These are phyloP conservation scores for Apistogramma diplotaenia DNA, from an alignment of 2,113 vertebrate species.

Conservation along the genomic window DNA sequence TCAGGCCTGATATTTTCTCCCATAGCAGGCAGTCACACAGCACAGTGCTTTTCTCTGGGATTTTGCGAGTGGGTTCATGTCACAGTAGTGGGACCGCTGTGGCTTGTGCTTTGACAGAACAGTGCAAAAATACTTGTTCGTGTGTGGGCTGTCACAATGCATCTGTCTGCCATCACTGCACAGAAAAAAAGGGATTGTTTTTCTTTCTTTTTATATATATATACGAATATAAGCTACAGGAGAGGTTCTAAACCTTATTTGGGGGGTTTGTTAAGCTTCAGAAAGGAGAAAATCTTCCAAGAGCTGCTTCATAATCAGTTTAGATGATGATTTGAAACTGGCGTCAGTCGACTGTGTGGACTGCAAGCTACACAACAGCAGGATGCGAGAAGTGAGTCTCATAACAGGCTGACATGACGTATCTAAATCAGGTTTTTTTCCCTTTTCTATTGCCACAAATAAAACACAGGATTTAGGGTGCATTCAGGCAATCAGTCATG, in stretches of 20 bases:
- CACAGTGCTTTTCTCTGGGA: slow-evolving; percentile 23
- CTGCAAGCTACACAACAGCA: no score
- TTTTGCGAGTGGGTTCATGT: slow-evolving; percentile 31
- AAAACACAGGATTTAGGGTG: neutral
- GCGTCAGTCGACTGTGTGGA: no score
- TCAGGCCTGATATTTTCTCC: neutral
- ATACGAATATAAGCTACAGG: neutral
- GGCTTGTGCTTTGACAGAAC: slow-evolving; percentile 24
- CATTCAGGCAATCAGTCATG: neutral
- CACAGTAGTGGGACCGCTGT: neutral
- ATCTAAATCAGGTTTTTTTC: no score
- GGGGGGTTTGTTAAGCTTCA: neutral
- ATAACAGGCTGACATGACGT: no score
- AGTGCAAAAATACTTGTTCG: slow-evolving; percentile 43
- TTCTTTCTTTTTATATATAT: neutral
- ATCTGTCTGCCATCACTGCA: slow-evolving; percentile 1
- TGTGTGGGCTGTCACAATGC: slow-evolving; percentile 33
- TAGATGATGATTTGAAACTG: no score
- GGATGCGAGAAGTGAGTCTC: no score
- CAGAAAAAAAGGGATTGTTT: neutral
- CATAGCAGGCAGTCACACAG: slow-evolving; percentile 3
- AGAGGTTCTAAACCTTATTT: neutral
- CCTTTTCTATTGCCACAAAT: no score
- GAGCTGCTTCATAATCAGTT: no score
- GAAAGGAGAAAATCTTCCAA: no score